Evolutionary conservation across 2,888 invertebrate genomes (phyloP), one percentile per base, ranked within the genome.

Genomic region (Esperia sulphurella): DNA sequence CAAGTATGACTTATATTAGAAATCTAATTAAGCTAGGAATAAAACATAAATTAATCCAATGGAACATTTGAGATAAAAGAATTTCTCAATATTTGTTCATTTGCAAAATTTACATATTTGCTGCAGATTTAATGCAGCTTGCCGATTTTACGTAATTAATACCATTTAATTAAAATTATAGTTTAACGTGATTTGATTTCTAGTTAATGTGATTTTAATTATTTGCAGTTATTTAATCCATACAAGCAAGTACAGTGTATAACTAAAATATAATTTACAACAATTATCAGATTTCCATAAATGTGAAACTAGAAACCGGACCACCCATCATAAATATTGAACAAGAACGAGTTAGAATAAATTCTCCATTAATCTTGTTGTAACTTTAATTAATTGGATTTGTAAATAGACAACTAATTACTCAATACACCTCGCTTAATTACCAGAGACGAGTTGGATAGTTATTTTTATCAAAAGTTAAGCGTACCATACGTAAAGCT

Each of bases 351-450:
- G 48, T 48, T 14, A 41, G 41, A 53, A 58, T 54, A 53, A 52
- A 53, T 35, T 41, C 29, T 30, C 51, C 53, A 61, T 60, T 56
- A 55, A 57, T 58, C 53, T 51, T 48, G 38, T 43, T 13, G 48
- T 30, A 39, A 47, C 45, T 46, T 46, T 63, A 67, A 67, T 75
- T 69, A 71, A 71, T 68, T 66, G 40, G 53, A 54, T 58, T 57
- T 53, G 63, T 61, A 65, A 68, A 68, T 66, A 69, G 59, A 56
- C 48, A 48, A 60, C 56, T 64, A 61, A 65, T 66, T 64, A 57
- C 50, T 49, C 46, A 54, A 56, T 52, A 48, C 37, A 37, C 28
- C 45, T 47, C 14, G 38, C 14, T 45, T 52, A 49, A 51, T 51
- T 51, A 45, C 45, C 38, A n/a, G 21, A 43, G 21, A 8, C 40